A percentile compares a stretch with the other conserved stretches of the same genome.
These are phyloP conservation scores for Daubentonia madagascariensis DNA, from an alignment of 2,113 vertebrate genomes.

Conservation along the genomic window DNA sequence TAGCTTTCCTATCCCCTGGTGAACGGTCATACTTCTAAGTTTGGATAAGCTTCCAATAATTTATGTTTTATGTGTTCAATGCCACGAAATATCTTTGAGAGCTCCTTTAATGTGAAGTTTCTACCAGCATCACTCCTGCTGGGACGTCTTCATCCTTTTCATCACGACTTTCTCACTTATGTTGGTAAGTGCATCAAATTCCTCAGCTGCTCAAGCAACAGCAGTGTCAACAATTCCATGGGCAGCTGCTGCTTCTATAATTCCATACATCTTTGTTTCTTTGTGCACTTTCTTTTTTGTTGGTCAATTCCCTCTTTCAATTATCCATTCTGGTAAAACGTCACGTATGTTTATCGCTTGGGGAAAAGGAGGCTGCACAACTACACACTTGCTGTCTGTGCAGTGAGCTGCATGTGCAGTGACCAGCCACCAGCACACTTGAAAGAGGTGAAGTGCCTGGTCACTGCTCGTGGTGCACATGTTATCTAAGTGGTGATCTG, in stretches of 20 bases:
- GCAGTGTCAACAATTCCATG: background rate
- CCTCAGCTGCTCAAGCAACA: background rate
- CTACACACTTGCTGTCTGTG: background rate
- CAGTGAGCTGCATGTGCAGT: no score
- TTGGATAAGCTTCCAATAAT: background rate
- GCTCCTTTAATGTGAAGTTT: background rate
- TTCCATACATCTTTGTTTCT: background rate
- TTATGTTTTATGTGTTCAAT: background rate
- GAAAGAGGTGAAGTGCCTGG: background rate
- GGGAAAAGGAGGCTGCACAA: background rate
- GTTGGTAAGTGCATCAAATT: background rate
- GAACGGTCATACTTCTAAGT: background rate
- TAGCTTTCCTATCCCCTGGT: background rate
- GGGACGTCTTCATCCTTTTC: background rate
- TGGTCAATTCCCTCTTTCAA: background rate
- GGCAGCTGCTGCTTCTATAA: background rate
- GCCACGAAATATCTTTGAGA: background rate
- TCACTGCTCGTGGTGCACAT: background rate
- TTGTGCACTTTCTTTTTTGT: background rate
- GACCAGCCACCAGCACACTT: background rate
- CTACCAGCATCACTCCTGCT: background rate
- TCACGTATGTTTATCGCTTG: background rate
- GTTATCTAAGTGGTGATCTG: background rate
- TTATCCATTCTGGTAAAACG: background rate
- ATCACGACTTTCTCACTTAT: background rate